Evolutionary conservation across 2,888 invertebrate genomes (phyloP), one percentile per base, ranked within the genome.

Genomic region (Ametastegia equiseti): DNA sequence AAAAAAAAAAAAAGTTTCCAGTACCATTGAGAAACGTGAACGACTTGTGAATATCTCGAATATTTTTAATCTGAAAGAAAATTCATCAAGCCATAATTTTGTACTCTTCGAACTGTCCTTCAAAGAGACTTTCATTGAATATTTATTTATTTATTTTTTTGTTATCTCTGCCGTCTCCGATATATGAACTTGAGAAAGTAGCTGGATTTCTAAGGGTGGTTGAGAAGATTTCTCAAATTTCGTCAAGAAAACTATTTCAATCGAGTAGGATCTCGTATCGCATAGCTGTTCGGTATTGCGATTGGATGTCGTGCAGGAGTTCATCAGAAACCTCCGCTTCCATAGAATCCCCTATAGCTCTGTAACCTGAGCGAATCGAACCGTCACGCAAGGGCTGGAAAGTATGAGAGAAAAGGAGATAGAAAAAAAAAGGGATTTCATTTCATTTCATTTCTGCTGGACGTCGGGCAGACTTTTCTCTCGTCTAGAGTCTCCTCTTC

Each of bases 371-470:
- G 42, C n/a, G 45, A 63, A 39, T 33, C 15, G 30, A 19, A 15
- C 36, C 54, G 57, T 33, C 9, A 2, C 19, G 50, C 54, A n/a
- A n/a, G n/a, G n/a, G n/a, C n/a, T n/a, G 47, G 30, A 71, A 36
- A n/a, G 42, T 54, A 54, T 30, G 11, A 80, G 82, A 67, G 81
- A 78, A 82, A 82, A 80, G 73, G 69, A 50, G 78, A 39, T 78
- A n/a, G 23, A 11, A 65, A 71, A 30, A 23, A 13, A n/a, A 45
- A 13, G 45, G 33, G 75, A 57, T 75, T 75, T 54, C 50, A 78
- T 42, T 27, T 54, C 50, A 78, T 42, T 27, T 60, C 39, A 60
- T 78, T 60, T 57, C 60, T 78, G 78, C 78, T 30, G 78, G 78
- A 81, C 79, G 57, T 50, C 57, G 69, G 60, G 57, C 60, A 60